Evolutionary conservation across 2,797 vertebrate genomes (phyloP), one percentile per base, ranked within the genome.

Genomic region (Dendrocincla fuliginosa): DNA sequence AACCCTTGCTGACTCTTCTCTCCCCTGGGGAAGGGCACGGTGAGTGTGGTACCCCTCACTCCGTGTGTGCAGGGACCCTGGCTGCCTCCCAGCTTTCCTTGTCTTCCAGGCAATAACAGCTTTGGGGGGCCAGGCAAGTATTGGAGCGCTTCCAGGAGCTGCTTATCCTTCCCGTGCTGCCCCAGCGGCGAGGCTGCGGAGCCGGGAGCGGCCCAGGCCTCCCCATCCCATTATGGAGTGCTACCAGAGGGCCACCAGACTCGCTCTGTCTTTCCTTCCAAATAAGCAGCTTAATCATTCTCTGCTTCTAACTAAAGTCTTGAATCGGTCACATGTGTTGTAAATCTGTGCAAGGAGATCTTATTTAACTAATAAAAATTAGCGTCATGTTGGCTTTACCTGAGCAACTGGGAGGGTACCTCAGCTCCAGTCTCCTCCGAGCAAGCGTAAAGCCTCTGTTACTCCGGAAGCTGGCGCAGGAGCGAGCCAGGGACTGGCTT

Each of bases 351-450:
- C 68, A 49, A 39, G 84, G 56, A 80, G 84, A 89, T 60, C 79
- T 78, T 84, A 55, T 57, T 89, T 86, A 75, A 53, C 61, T 74
- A 80, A 19, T 85, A 81, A 84, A 81, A 85, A 84, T 94, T 87
- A 8, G 5, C 53, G 82, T 81, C 46, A 47, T 24, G 65, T 37
- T 87, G 53, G 52, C 69, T 91, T 93, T 91, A 78, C 73, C 65
- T 71, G 87, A 81, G 84, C 76, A 86, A 46, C 41, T 68, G 83
- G 82, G n/a, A 89, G 65, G 49, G 30, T 80, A 37, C 17, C 5
- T 81, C 79, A 85, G 68, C 56, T 70, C n/a, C 3, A 5, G 41
- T 15, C 33, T 37, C 19, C 35, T 56, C 4, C 0, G 4, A 53
- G 63, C 0, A 5, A 75, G 37, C 3, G 2, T 32, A 74, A 50